These are phyloP conservation scores for Bergia sp. DNA, from an alignment of 92 coral and sea anemone species.

Conservation along the genomic window DNA sequence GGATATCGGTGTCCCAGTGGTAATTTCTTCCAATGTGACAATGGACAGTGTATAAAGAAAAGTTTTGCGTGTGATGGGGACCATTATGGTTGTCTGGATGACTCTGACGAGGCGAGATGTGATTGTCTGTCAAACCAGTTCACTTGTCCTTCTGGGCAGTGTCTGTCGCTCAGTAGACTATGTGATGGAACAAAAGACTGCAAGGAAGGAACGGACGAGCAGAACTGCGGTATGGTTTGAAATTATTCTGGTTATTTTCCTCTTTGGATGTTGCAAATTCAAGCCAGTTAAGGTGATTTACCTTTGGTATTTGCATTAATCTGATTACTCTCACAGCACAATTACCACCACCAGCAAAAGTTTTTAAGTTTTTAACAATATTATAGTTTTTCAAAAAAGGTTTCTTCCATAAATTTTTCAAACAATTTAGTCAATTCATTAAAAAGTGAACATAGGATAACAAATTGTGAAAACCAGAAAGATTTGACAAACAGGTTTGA, in stretches of 20 bases:
- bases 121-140: constrained; percentile 61
- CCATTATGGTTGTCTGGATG: constrained; percentile 67
- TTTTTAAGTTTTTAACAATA: too few relatives aligned
- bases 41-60: constrained; percentile 81
- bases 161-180: constrained; percentile 50
- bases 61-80: constrained; percentile 84
- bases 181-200: constrained; percentile 62
- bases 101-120: constrained; percentile 73
- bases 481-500: too few relatives aligned
- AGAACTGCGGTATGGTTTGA: constrained; percentile 59
- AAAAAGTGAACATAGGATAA: too few relatives aligned
- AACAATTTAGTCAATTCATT: too few relatives aligned
- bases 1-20: constrained; percentile 56
- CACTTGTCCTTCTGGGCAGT: constrained; percentile 59
- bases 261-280: neutral
- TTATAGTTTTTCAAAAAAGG: too few relatives aligned
- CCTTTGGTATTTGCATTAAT: too few relatives aligned
- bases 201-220: constrained; percentile 65
- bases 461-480: too few relatives aligned
- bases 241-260: neutral
- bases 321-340: too few relatives aligned
- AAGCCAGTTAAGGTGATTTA: too few relatives aligned
- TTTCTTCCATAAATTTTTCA: too few relatives aligned
- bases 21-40: constrained; percentile 73
- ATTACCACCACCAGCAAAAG: too few relatives aligned